Evolutionary conservation across 1,140 invertebrate genomes (phyloP).

Genomic region (Laodelphax striatellus): DNA sequence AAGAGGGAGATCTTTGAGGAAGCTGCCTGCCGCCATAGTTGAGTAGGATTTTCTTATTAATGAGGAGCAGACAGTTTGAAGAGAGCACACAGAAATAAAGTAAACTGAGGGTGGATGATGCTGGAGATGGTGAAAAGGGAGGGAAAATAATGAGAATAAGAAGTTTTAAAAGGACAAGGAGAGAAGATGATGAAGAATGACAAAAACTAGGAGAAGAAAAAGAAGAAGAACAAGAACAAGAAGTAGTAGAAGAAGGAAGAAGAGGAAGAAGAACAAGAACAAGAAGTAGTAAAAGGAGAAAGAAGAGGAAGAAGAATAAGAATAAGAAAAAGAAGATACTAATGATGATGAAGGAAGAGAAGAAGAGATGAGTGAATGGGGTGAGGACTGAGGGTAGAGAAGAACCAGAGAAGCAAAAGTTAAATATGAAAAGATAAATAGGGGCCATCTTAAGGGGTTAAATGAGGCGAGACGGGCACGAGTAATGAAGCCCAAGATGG

Average conservation of each 20-base stretch:
- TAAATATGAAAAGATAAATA: slow-evolving; percentile 3
- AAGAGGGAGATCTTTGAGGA: too few relatives aligned
- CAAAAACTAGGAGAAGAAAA: background rate
- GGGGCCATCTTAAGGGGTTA: background rate
- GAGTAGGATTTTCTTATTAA: too few relatives aligned
- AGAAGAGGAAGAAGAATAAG: background rate
- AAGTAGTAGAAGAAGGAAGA: background rate
- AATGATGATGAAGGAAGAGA: background rate
- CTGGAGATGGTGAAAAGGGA: background rate
- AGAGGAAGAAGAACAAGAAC: background rate
- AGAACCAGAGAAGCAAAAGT: background rate
- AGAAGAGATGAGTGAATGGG: background rate
- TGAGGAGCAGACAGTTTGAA: too few relatives aligned
- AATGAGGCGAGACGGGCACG: background rate
- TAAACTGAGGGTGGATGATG: too few relatives aligned
- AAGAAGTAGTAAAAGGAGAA: background rate
- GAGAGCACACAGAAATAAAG: too few relatives aligned
- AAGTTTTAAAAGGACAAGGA: background rate
- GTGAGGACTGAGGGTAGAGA: background rate
- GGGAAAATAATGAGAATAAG: background rate
- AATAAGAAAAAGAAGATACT: background rate
- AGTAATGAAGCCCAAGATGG: slow-evolving; percentile 1
- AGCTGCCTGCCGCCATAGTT: too few relatives aligned
- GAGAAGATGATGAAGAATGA: background rate
- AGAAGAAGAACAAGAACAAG: background rate